Percentiles rank a stretch among this genome's conserved stretches.
Evolutionary conservation across 2,888 invertebrate species (phyloP).

Genomic region (Ectemnius lituratus): DNA sequence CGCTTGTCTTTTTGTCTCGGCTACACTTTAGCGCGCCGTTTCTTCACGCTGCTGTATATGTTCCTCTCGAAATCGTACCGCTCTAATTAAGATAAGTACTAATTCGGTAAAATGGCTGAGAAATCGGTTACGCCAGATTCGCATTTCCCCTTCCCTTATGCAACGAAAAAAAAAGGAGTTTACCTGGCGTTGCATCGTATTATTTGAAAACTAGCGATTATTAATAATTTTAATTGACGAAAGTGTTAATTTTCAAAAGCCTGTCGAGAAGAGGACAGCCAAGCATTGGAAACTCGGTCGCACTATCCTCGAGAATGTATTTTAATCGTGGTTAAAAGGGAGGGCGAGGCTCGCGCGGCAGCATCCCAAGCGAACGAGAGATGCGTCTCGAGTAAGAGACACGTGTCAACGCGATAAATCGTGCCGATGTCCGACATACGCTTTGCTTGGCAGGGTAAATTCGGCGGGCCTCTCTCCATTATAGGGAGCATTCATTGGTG

Average conservation of each 20-base stretch:
- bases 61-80: conserved; percentile 14
- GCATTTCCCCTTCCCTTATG: conserved; percentile 15
- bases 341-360: conserved; percentile 16
- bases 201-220: no score
- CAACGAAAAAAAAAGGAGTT: background rate
- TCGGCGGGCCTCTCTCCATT: conserved; percentile 40
- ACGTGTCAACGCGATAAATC: conserved; percentile 77
- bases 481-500: conserved; percentile 36
- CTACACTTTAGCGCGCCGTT: conserved; percentile 12
- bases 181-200: background rate
- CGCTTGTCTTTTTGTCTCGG: conserved; percentile 56
- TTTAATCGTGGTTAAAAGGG: conserved; percentile 59
- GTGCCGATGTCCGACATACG: conserved; percentile 70
- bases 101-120: no score
- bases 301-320: conserved; percentile 58
- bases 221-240: no score
- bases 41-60: conserved; percentile 3
- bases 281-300: conserved; percentile 51
- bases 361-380: conserved; percentile 15
- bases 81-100: conserved; percentile 2
- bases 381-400: conserved; percentile 56
- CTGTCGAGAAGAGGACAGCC: no score
- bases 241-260: no score
- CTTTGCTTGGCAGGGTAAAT: conserved; percentile 73
- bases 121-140: background rate